Base-by-base conservation (phyloP, 1,140 invertebrate genomes). In the Anastatus disparis region DNA sequence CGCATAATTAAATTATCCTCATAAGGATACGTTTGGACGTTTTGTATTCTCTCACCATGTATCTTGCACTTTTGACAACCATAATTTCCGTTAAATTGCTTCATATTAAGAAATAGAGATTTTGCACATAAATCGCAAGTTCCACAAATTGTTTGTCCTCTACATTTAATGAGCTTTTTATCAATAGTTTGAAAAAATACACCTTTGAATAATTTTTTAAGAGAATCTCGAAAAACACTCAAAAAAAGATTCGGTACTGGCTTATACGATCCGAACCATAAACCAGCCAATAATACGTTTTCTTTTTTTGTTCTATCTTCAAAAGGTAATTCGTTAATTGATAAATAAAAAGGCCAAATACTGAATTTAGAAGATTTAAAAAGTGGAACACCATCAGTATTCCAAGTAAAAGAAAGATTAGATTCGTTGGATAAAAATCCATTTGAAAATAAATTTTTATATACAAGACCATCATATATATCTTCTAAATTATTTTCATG, bases 291-390 rank as follows among this genome's bases (percentile, higher is more conserved):
- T 3, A 63, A 2, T 4, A 65, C 9, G 26, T 65, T 65, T 22
- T 65, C 27, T 53, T 38, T 31, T 53, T 65, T 40, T 15, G 12
- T 17, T 35, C 62, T n/a, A 24, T n/a, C 3, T 31, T 29, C 29
- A 22, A 20, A 50, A 3, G 62, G 62, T 3, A 65, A 22, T 38
- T 65, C 62, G 20, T 52, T 38, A 35, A 65, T 65, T 12, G 13
- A 35, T 35, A 64, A 52, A 38, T 50, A 64, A 22, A 64, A 64
- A 7, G 62, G 62, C 62, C 62, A 52, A 22, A 64, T 64, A 24
- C 44, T 50, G 10, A 52, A 29, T 52, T 64, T 48, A 13, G 62
- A 64, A 3, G 62, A 64, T 22, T 64, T 64, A 20, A 64, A 64
- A n/a, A 64, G 6, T 3, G 55, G 55, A 3, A 58, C 55, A 7